Percentiles rank a stretch among this genome's conserved stretches.
Conservation (phyloP, 2,888 invertebrate species). For the Axea sp. region DNA sequence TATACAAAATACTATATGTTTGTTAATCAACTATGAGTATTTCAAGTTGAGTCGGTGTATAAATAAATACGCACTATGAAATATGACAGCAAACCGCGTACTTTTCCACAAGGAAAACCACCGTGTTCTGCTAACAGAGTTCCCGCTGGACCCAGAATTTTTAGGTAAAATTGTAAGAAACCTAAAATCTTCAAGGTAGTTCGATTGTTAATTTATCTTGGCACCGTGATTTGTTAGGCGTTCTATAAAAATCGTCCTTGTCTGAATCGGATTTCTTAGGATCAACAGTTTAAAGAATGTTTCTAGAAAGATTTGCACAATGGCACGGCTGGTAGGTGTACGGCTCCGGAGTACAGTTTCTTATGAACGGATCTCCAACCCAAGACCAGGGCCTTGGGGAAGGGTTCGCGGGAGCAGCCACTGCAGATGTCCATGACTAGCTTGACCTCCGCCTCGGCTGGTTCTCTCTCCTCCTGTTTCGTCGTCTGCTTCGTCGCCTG, state of each 20-base stretch:
- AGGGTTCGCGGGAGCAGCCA: slow-evolving; percentile 88
- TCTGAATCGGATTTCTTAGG: neutral
- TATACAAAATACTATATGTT: slow-evolving; percentile 46
- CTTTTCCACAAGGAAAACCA: neutral
- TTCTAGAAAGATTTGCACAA: slow-evolving; percentile 84
- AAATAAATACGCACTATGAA: slow-evolving; percentile 49
- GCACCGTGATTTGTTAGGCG: slow-evolving; percentile 36
- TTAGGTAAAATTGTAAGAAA: no score
- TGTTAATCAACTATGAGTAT: slow-evolving; percentile 60
- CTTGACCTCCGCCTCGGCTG: slow-evolving; percentile 90
- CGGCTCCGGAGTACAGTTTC: slow-evolving; percentile 87
- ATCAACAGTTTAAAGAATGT: neutral
- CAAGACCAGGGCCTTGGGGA: slow-evolving; percentile 88
- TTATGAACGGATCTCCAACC: slow-evolving; percentile 88
- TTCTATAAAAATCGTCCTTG: neutral
- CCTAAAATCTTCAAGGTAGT: neutral
- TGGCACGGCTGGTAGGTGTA: slow-evolving; percentile 84
- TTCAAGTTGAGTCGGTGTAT: slow-evolving; percentile 45
- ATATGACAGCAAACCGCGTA: neutral
- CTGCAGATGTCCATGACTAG: slow-evolving; percentile 90
- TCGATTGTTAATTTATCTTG: slow-evolving; percentile 16
- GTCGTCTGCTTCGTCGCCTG: slow-evolving; percentile 58
- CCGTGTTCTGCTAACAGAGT: neutral
- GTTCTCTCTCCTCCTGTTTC: slow-evolving; percentile 86
- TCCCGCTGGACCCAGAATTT: no score